These are phyloP conservation scores for Tetropium fuscum DNA, from an alignment of 2,888 invertebrate species.

Conservation along the genomic window DNA sequence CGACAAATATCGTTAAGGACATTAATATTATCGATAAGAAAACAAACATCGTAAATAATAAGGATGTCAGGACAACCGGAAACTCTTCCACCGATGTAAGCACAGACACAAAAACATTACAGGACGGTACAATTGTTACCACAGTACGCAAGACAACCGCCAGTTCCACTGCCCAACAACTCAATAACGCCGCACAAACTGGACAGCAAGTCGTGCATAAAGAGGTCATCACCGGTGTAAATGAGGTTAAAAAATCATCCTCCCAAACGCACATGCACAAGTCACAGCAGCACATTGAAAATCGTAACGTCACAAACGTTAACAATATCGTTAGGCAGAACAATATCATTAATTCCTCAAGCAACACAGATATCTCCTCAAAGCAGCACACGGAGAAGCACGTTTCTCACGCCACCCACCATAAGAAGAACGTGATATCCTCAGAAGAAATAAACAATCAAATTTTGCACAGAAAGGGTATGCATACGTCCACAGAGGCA, in stretches of 20 bases:
- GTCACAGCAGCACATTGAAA: slow-evolving; percentile 39
- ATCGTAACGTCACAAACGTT: slow-evolving; percentile 16
- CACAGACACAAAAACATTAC: slow-evolving; percentile 64
- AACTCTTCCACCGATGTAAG: slow-evolving; percentile 49
- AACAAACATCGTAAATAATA: slow-evolving; percentile 36
- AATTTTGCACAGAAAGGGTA: slow-evolving; percentile 81
- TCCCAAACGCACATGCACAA: slow-evolving; percentile 59
- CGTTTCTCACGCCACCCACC: slow-evolving; percentile 62
- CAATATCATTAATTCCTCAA: slow-evolving; percentile 43
- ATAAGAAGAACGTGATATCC: slow-evolving; percentile 80
- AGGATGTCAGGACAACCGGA: slow-evolving; percentile 31
- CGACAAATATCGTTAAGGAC: slow-evolving; percentile 25
- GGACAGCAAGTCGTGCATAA: slow-evolving; percentile 18
- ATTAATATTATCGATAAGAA: slow-evolving; percentile 32
- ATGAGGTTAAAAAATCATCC: slow-evolving; percentile 60
- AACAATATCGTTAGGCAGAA: slow-evolving; percentile 38
- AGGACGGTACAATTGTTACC: slow-evolving; percentile 70
- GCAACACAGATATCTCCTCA: slow-evolving; percentile 39
- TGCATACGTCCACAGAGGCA: slow-evolving; percentile 77
- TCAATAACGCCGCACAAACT: slow-evolving; percentile 33
- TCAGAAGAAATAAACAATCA: slow-evolving; percentile 82
- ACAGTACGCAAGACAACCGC: slow-evolving; percentile 66
- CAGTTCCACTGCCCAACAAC: slow-evolving; percentile 49
- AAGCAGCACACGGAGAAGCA: slow-evolving; percentile 32
- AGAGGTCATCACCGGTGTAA: slow-evolving; percentile 40